Percentiles rank a stretch among this genome's conserved stretches.
These are phyloP conservation scores for Sebastes taczanowskii DNA, from an alignment of 2,797 vertebrate species.

Conservation along the genomic window DNA sequence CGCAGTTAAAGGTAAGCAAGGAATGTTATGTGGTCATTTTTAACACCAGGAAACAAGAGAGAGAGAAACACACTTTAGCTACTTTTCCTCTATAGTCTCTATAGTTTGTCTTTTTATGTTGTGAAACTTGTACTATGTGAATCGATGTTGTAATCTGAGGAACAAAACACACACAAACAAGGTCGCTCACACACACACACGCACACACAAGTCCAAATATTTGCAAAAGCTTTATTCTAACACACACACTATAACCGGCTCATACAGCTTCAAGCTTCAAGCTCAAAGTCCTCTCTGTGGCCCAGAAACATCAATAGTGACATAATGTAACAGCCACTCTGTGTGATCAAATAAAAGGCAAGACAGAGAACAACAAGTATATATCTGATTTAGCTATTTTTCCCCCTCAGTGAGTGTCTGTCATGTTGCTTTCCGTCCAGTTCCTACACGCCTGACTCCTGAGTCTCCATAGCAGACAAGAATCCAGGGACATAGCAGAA, in stretches of 20 bases:
- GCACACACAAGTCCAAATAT: not conserved
- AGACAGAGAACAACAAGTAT: not conserved
- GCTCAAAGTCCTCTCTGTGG: conserved; percentile 51
- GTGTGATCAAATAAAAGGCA: not conserved
- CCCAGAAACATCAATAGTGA: not conserved
- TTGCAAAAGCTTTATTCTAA: not conserved
- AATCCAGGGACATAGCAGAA: conserved; percentile 70
- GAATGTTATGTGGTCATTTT: not conserved
- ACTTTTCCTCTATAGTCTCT: not conserved
- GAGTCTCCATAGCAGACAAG: conserved; percentile 33
- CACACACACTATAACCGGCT: not conserved
- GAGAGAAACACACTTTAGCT: not conserved
- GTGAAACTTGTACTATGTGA: not conserved
- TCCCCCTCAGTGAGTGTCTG: not conserved
- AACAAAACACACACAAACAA: not conserved
- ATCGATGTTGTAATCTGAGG: not conserved
- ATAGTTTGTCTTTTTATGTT: not conserved
- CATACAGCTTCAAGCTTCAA: not conserved
- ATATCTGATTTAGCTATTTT: not conserved
- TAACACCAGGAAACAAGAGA: conserved; percentile 30
- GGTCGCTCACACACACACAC: not conserved
- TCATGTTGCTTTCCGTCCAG: conserved; percentile 34
- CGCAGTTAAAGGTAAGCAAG: conserved; percentile 92
- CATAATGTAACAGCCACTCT: not conserved
- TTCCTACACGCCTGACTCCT: conserved; percentile 64